These are phyloP conservation scores for Tyto alba DNA, from an alignment of 2,113 vertebrate species.

Conservation along the genomic window DNA sequence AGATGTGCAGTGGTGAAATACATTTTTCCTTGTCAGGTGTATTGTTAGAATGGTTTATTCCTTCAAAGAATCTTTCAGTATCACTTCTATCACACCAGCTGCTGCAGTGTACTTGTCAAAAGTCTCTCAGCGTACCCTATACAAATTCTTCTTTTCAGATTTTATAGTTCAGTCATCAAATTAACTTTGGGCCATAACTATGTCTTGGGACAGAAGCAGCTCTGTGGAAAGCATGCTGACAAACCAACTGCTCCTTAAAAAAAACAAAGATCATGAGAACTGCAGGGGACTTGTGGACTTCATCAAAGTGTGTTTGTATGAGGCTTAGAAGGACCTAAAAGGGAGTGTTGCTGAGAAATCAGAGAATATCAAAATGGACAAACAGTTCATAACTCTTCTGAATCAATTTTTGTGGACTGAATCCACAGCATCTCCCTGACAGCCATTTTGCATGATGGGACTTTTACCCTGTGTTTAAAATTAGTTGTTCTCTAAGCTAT, in stretches of 20 bases:
- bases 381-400: not conserved
- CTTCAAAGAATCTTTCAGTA: not conserved
- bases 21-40: not conserved
- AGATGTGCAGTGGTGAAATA: not conserved
- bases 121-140: not conserved
- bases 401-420: not conserved
- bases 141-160: not conserved
- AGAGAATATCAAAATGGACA: not conserved
- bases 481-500: not conserved
- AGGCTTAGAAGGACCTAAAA: not conserved
- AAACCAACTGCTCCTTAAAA: not conserved
- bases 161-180: not conserved
- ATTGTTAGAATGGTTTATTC: not conserved
- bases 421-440: not conserved
- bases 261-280: not conserved
- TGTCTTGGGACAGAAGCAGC: not conserved
- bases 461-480: not conserved
- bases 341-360: not conserved
- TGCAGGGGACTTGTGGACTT: not conserved
- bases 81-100: not conserved
- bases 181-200: not conserved
- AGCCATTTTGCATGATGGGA: fast-evolving
- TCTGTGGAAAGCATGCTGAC: not conserved
- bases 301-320: not conserved
- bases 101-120: not conserved